phyloP scores from a whole-genome alignment of 2,888 invertebrate species.

The Strigamia transsilvanica region DNA sequence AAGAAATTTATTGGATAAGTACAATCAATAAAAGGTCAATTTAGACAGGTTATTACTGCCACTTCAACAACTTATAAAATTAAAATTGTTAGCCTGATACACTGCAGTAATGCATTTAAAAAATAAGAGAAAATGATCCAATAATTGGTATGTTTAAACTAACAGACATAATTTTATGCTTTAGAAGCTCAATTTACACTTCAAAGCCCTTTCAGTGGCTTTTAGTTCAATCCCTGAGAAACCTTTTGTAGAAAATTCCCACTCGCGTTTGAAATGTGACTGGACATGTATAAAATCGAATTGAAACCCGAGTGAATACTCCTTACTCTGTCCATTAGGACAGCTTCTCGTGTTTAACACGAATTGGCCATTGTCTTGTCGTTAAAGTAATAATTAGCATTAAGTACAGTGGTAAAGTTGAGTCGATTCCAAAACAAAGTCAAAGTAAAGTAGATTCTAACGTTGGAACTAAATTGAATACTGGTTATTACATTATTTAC shows the following conservation, averaged over 20 bases:
- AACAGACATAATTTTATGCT: neutral
- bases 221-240: constrained; percentile 38
- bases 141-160: neutral
- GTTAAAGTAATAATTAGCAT: constrained; percentile 15
- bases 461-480: neutral
- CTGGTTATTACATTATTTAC: neutral
- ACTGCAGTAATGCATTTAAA: neutral
- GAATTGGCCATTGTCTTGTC: constrained; percentile 9
- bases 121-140: neutral
- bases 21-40: neutral
- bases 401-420: neutral
- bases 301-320: constrained; percentile 36
- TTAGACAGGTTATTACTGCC: neutral
- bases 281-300: constrained; percentile 5
- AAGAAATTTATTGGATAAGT: neutral
- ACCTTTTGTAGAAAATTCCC: constrained; percentile 41
- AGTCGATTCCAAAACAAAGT: neutral
- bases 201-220: constrained; percentile 8
- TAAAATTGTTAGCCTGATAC: neutral
- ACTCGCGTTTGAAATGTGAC: constrained; percentile 37
- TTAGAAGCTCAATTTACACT: neutral
- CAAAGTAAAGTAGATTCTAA: neutral
- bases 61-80: neutral
- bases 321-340: neutral
- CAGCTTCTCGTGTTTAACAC: constrained; percentile 18